These are phyloP conservation scores for Zaprionus kolodkinae DNA, from an alignment of 1,140 invertebrate species.

Conservation along the genomic window DNA sequence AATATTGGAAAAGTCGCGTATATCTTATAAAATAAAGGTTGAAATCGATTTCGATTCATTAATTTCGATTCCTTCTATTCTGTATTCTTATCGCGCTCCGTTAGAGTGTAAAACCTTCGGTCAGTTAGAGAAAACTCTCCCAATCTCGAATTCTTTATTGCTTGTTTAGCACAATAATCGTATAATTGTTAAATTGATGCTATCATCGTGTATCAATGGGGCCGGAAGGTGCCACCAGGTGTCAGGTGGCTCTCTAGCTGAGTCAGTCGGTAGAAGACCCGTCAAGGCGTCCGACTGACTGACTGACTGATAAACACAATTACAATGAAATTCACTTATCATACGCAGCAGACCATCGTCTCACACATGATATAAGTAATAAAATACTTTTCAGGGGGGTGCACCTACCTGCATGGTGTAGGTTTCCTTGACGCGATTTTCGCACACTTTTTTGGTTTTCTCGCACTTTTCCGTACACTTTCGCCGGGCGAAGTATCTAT, in stretches of 20 bases:
- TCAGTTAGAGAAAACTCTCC: not conserved
- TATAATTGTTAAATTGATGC: constrained; percentile 9
- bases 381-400: not conserved
- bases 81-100: not conserved
- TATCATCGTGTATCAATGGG: constrained; percentile 10
- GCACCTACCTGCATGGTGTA: constrained; percentile 18
- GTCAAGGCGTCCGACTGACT: not conserved
- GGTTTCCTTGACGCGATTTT: not conserved
- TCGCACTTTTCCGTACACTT: constrained; percentile 17
- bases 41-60: too few species aligned
- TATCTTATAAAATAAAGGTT: too few species aligned
- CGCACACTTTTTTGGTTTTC: constrained; percentile 7
- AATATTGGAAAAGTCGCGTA: too few species aligned
- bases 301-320: constrained; percentile 16
- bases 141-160: not conserved
- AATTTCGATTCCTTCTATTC: not conserved
- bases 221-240: constrained; percentile 28
- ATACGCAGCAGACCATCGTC: not conserved
- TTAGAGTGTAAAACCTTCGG: constrained; percentile 3
- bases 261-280: constrained; percentile 11
- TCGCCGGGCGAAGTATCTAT: not conserved
- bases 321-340: constrained; percentile 10
- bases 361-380: not conserved
- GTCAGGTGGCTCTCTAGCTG: constrained; percentile 37
- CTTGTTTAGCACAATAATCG: constrained; percentile 30